A percentile compares a stretch with the other conserved stretches of the same genome.
Conservation (phyloP, 2,113 vertebrate genomes). For the Mormoops blainvillei region DNA sequence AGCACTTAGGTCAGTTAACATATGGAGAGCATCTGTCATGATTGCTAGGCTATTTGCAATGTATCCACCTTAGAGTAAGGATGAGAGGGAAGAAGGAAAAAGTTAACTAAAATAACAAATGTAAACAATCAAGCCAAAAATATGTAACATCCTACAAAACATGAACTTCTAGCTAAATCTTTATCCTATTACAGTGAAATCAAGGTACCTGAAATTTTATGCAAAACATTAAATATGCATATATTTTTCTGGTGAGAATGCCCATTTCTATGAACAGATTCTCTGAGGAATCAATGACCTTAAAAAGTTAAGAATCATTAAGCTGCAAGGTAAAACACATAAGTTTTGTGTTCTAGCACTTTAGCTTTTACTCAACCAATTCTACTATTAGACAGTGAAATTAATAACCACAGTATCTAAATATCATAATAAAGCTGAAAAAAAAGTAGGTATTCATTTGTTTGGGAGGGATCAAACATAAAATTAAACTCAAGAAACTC, state of each 20-base stretch:
- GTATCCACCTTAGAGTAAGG: slow-evolving; percentile 89
- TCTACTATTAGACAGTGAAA: not conserved
- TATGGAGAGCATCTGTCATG: slow-evolving; percentile 97
- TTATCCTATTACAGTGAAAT: not conserved
- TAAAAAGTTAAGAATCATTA: slow-evolving; percentile 13
- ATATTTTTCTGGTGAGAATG: not conserved
- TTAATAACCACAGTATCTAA: not conserved
- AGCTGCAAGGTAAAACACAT: not conserved
- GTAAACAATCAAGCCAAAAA: slow-evolving; percentile 17
- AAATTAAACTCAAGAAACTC: not conserved
- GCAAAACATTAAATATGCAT: not conserved
- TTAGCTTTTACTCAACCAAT: slow-evolving; percentile 19
- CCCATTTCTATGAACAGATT: slow-evolving; percentile 23
- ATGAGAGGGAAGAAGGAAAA: not conserved
- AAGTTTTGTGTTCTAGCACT: not conserved
- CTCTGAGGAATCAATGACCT: not conserved
- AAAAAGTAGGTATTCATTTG: not conserved
- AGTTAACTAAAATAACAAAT: not conserved
- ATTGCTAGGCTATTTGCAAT: slow-evolving; percentile 96
- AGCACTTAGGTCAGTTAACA: slow-evolving; percentile 94
- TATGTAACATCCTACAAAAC: not conserved
- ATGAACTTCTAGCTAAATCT: not conserved
- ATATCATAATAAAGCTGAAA: slow-evolving; percentile 16
- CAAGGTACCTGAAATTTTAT: not conserved
- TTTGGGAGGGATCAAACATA: not conserved